Base-by-base conservation (phyloP, 2,797 vertebrate species). In the Phrynocephalus vlangalii region DNA sequence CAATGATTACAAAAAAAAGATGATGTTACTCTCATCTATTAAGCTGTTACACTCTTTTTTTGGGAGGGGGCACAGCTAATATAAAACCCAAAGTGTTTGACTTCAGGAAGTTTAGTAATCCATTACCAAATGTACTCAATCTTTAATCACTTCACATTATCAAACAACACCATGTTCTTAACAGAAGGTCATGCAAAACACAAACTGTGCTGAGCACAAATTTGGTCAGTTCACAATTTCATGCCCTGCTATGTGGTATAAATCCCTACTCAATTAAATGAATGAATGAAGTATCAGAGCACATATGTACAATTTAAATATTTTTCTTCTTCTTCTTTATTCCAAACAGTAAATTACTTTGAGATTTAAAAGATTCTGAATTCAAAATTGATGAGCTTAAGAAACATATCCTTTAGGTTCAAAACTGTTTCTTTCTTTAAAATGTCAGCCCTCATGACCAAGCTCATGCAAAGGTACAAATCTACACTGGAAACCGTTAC, bases 181-280 rank as follows among this genome's bases (percentile, higher is more conserved):
- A 85, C 88, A 91, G 79, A 93, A 88, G 82, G 50, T 84, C 80
- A 91, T 73, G 30, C 88, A 91, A 90, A 95, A 91, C 86, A 91
- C 89, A 67, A 38, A 81, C 60, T 89, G 76, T 84, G 86, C 68
- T 44, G 3, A 13, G 89, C 75, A 85, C 84, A 86, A 86, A 52
- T 79, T 89, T 87, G 91, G 88, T 90, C 87, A 92, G 84, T 33
- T 87, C 1, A 0, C 87, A 83, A 52, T 79, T 66, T 38, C 38
- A 11, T 66, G 52, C 7, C 50, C 8, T 72, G 33, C 52, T 66
- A 52, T 77, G 72, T 78, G n/a, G 73, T 28, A 77, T 78, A 78
- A 78, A 77, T 60, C 52, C 68, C 86, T 0, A 0, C 73, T 30
- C 50, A 79, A 73, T 90, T 90, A 78, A 2, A 77, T 70, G 63